These are phyloP conservation scores for Anguilla rostrata DNA, from an alignment of 2,113 vertebrate genomes.

Conservation along the genomic window DNA sequence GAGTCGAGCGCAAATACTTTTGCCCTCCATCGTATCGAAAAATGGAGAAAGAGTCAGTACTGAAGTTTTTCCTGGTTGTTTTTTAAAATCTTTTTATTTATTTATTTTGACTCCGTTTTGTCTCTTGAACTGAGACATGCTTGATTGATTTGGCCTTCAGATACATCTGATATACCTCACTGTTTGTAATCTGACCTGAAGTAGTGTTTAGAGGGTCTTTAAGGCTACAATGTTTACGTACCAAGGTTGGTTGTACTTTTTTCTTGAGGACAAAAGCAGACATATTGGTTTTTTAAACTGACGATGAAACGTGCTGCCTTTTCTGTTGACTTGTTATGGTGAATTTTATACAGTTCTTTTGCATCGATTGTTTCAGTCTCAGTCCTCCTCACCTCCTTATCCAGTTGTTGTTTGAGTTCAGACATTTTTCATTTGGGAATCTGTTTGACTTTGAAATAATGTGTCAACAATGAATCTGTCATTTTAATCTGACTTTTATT, in stretches of 20 bases:
- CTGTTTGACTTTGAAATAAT: neutral
- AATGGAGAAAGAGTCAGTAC: neutral
- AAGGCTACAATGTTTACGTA: neutral
- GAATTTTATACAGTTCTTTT: neutral
- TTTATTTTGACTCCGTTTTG: neutral
- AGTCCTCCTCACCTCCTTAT: neutral
- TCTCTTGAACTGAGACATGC: neutral
- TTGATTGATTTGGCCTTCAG: neutral
- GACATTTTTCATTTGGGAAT: neutral
- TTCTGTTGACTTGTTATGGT: neutral
- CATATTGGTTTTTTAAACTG: conserved; percentile 4
- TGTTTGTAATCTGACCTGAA: neutral
- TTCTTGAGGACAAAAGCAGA: neutral
- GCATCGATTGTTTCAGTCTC: neutral
- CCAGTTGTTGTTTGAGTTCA: neutral
- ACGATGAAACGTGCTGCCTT: neutral
- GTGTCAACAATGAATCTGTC: neutral
- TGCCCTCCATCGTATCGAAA: neutral
- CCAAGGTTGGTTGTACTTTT: neutral
- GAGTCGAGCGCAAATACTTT: neutral
- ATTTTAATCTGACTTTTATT: neutral
- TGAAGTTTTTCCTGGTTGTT: neutral
- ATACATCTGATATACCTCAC: neutral
- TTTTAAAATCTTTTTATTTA: neutral
- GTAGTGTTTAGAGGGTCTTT: neutral